Evolutionary conservation across 23 tunicate genomes (phyloP).

Genomic region (Ciona savignyi): DNA sequence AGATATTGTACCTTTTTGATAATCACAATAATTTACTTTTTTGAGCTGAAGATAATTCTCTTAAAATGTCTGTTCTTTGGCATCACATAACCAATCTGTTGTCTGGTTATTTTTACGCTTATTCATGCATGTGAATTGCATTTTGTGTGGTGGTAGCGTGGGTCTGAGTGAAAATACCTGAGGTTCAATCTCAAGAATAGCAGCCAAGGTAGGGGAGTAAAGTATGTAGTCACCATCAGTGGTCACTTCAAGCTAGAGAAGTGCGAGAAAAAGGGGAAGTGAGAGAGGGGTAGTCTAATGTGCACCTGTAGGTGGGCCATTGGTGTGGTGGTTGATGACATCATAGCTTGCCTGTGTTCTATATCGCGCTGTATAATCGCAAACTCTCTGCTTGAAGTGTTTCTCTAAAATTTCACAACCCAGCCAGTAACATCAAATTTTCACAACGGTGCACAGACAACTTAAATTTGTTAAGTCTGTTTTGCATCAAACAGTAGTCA

Average conservation of each 20-base stretch:
- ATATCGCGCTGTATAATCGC: conserved; percentile 54
- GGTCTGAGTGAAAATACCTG: conserved; percentile 28
- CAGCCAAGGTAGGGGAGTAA: conserved; percentile 53
- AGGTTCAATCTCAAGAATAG: conserved; percentile 40
- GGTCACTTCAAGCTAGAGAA: conserved; percentile 22
- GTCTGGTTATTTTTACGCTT: no score
- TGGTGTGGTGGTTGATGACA: conserved; percentile 13
- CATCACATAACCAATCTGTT: no score
- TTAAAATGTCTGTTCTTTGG: no score
- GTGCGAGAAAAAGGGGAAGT: neutral
- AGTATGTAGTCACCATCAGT: conserved; percentile 48
- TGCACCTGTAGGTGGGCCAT: conserved; percentile 11
- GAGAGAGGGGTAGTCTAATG: neutral
- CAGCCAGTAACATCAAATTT: neutral
- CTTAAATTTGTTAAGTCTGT: no score
- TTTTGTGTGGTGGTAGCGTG: conserved; percentile 2
- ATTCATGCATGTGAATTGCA: no score
- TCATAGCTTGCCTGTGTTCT: conserved; percentile 17
- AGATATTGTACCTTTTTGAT: no score
- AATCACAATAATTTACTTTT: no score
- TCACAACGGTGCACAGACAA: no score
- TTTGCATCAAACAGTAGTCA: no score
- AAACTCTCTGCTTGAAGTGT: conserved; percentile 33
- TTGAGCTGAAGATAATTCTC: no score
- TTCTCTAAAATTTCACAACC: neutral